A percentile compares a stretch with the other conserved stretches of the same genome.
phyloP scores from a whole-genome alignment of 2,113 vertebrate genomes.

The Australoheros scitulus region DNA sequence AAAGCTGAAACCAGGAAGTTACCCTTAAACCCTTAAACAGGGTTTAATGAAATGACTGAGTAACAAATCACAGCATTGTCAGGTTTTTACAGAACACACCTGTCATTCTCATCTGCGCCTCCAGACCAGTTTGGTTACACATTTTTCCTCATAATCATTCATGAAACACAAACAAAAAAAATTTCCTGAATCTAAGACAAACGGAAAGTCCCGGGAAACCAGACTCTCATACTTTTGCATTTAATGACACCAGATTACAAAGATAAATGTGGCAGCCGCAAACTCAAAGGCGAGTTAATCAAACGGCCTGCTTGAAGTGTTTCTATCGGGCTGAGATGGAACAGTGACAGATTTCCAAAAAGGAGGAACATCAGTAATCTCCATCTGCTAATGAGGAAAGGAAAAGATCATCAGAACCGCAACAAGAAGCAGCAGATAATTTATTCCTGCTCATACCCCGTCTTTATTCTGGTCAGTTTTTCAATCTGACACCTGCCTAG shows the following conservation, averaged over 20 bases:
- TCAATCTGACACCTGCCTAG: conserved; percentile 27
- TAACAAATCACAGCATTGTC: background rate
- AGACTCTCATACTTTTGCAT: background rate
- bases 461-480: background rate
- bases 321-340: conserved; percentile 23
- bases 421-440: background rate
- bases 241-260: background rate
- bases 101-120: background rate
- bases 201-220: background rate
- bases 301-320: background rate
- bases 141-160: background rate
- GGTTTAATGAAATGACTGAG: background rate
- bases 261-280: background rate
- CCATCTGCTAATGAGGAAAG: conserved; percentile 37
- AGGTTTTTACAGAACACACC: background rate
- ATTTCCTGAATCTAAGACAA: background rate
- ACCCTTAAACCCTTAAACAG: background rate
- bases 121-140: background rate
- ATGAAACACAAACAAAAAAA: background rate
- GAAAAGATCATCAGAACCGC: conserved; percentile 51
- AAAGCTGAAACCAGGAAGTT: background rate
- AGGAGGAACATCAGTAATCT: conserved; percentile 20
- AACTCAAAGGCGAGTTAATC: background rate
- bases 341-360: conserved; percentile 9
- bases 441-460: background rate